Base-by-base conservation (phyloP, 64 coral and sea anemone species). In the Hydrozoanthus tunicans region DNA sequence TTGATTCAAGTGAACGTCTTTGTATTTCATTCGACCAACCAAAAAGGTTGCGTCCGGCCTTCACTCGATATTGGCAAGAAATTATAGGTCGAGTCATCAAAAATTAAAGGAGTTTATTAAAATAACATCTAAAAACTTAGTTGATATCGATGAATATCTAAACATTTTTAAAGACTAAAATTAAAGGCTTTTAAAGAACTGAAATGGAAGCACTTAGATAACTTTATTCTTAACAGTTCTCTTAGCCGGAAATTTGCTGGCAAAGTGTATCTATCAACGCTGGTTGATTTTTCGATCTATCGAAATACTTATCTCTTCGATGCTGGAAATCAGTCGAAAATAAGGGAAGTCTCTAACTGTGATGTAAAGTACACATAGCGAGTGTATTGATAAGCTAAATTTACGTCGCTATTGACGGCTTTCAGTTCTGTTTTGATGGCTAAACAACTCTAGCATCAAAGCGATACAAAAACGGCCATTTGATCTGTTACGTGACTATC, bases 401-500 rank as follows among this genome's bases (percentile, higher is more conserved):
- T 9, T 2, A 9, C 3, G 10, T 76, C 5, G 3, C 13, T 76
- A 52, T 76, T 25, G 12, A 43, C 72, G 53, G 15, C 66, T 6
- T 24, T 14, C 3, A 4, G 14, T 79, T 9, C 58, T 7, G n/a
- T 52, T 57, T 79, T 56, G 6, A 79, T 57, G 15, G 20, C 7
- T 53, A 15, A 15, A 52, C 6, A 77, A 53, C 12, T 77, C 7
- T 6, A 9, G 5, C 24, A 13, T 32, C 23, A 27, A 82, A 52
- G 32, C 59, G 80, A 82, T 85, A 56, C 65, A 59, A 73, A 71
- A 86, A 75, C 11, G 12, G 68, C 12, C 84, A 58, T 59, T 58
- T 12, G 5, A 4, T 76, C 9, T 14, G 56, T 88, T 88, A 88
- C 84, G 84, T 88, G 84, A 88, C 84, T 14, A 5, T 12, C 4